These are phyloP conservation scores for Lepidocolaptes lacrymiger DNA, from an alignment of 2,797 vertebrate species.

Conservation along the genomic window DNA sequence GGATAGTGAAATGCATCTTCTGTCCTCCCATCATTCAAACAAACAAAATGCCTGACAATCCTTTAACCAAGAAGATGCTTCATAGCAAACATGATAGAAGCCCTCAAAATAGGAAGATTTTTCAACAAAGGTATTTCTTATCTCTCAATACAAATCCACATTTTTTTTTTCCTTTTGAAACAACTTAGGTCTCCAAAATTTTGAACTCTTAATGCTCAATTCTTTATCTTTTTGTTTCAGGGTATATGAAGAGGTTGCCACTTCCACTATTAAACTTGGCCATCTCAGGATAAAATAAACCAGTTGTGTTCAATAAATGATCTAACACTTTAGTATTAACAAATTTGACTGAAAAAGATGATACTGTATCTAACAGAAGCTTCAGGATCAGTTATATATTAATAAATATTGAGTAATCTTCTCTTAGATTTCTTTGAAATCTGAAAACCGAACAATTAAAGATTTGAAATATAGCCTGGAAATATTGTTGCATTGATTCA, in stretches of 20 bases:
- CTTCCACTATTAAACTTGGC: neutral
- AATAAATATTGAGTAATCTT: neutral
- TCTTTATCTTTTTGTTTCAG: neutral
- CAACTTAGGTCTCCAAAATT: neutral
- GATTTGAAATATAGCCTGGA: neutral
- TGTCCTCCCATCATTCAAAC: neutral
- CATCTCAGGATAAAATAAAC: neutral
- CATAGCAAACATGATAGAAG: neutral
- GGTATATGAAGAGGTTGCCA: neutral
- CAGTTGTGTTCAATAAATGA: neutral
- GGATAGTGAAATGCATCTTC: conserved; percentile 58
- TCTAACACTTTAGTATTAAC: neutral
- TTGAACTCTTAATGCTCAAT: neutral
- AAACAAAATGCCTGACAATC: neutral
- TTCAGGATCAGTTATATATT: neutral
- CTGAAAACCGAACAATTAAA: neutral
- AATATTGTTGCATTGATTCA: neutral
- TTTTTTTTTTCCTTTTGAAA: neutral
- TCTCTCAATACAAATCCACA: neutral
- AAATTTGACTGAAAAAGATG: neutral
- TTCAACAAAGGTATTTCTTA: neutral
- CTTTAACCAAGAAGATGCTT: neutral
- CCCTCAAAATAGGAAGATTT: neutral
- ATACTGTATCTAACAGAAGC: neutral
- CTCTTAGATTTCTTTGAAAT: neutral